phyloP scores from a whole-genome alignment of 2,888 invertebrate species.

The Ophion obscuratus region DNA sequence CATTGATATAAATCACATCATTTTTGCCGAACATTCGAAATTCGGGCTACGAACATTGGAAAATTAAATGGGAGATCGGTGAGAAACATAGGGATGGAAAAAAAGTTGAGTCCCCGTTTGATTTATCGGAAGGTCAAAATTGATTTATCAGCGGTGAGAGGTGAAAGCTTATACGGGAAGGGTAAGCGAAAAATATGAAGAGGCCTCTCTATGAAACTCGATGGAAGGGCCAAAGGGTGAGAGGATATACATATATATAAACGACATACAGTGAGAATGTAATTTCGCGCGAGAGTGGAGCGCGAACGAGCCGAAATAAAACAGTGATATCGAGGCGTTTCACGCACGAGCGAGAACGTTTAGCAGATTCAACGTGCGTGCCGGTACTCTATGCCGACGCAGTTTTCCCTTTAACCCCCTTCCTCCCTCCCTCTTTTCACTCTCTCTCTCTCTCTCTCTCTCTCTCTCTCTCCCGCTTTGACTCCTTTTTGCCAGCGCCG shows the following conservation, averaged over 20 bases:
- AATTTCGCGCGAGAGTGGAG: conserved; percentile 70
- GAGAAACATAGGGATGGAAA: background rate
- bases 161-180: conserved; percentile 28
- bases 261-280: conserved; percentile 70
- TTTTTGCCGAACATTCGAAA: background rate
- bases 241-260: conserved; percentile 36
- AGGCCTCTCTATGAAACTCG: conserved; percentile 53
- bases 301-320: conserved; percentile 82
- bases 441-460: conserved; percentile 60
- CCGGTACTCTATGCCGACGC: conserved; percentile 77
- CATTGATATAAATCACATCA: background rate
- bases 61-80: conserved; percentile 26
- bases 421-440: conserved; percentile 58
- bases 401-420: conserved; percentile 72
- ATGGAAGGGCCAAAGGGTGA: conserved; percentile 73
- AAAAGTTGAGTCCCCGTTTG: conserved; percentile 14
- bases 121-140: conserved; percentile 51
- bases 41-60: background rate
- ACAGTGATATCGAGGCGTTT: conserved; percentile 84
- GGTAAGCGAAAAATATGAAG: conserved; percentile 56
- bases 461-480: conserved; percentile 71
- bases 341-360: conserved; percentile 84
- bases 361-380: conserved; percentile 84
- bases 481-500: conserved; percentile 61
- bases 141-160: conserved; percentile 54